Percentiles rank a stretch among this genome's conserved stretches.
These are phyloP conservation scores for Oscheius onirici DNA, from an alignment of 2,888 invertebrate genomes.

Conservation along the genomic window DNA sequence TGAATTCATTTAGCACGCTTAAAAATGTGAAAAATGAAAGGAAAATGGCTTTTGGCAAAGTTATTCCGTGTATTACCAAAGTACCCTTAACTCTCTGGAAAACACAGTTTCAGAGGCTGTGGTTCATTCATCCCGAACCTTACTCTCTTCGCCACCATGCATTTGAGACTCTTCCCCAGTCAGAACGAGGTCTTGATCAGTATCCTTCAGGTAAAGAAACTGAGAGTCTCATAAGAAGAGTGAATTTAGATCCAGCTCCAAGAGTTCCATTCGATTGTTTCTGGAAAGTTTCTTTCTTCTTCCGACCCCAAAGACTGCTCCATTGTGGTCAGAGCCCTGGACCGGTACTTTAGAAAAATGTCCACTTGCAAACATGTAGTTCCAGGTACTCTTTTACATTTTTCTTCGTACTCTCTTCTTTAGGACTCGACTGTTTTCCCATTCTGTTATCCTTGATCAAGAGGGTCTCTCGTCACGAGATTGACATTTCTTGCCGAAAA, in stretches of 20 bases:
- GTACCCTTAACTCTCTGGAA: too few relatives aligned
- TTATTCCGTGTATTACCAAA: too few relatives aligned
- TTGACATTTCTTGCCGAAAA: conserved; percentile 53
- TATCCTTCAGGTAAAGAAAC: conserved; percentile 28
- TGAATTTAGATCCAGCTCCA: conserved; percentile 38
- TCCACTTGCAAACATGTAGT: conserved; percentile 50
- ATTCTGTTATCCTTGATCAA: conserved; percentile 55
- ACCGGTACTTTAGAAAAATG: conserved; percentile 69
- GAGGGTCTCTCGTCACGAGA: conserved; percentile 60
- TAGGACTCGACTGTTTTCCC: conserved; percentile 59
- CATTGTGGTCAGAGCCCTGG: conserved; percentile 68
- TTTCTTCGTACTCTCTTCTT: conserved; percentile 7
- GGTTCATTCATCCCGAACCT: conserved; percentile 68
- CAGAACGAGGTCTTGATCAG: conserved; percentile 32
- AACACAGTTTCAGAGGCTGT: conserved; percentile 50
- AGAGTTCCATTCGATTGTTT: conserved; percentile 42
- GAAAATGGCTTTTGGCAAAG: too few relatives aligned
- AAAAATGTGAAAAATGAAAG: too few relatives aligned
- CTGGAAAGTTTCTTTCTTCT: conserved; percentile 45
- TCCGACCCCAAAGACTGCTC: conserved; percentile 63
- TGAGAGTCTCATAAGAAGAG: not conserved
- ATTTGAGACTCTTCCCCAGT: conserved; percentile 51
- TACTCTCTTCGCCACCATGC: conserved; percentile 61
- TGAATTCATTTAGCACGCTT: too few relatives aligned
- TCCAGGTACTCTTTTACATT: conserved; percentile 29